Conservation (phyloP, 1,140 invertebrate genomes). For the Drosophila parabipectinata region DNA sequence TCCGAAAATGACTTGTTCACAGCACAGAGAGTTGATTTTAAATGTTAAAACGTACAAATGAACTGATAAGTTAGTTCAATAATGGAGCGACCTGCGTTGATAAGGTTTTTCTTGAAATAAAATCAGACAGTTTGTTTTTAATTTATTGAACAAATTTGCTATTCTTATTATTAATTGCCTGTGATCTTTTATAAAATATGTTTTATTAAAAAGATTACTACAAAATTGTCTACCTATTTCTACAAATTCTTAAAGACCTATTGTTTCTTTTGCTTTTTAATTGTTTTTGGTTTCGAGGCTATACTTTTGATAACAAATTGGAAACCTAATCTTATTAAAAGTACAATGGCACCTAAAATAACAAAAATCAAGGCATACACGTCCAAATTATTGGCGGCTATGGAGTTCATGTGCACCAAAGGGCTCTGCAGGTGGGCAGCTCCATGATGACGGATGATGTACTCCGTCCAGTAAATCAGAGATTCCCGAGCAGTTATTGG, state of each 20-base stretch:
- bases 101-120: no score
- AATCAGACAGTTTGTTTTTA: neutral
- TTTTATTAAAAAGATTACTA: no score
- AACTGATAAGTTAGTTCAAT: no score
- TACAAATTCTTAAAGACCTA: neutral
- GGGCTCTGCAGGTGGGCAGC: slow-evolving; percentile 80
- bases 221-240: neutral
- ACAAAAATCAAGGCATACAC: neutral
- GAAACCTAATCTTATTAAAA: neutral
- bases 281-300: neutral
- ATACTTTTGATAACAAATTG: slow-evolving; percentile 1
- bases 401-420: slow-evolving; percentile 43
- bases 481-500: slow-evolving; percentile 47
- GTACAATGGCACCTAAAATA: neutral
- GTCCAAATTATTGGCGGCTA: slow-evolving; percentile 26
- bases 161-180: no score
- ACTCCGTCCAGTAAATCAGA: slow-evolving; percentile 59
- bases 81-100: no score
- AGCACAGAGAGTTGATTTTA: no score
- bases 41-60: no score
- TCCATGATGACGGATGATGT: slow-evolving; percentile 81
- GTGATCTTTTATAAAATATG: no score
- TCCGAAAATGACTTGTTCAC: no score
- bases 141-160: neutral
- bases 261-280: neutral